Evolutionary conservation across 1,140 invertebrate genomes (phyloP).

Genomic region (Drosophila sechellia): DNA sequence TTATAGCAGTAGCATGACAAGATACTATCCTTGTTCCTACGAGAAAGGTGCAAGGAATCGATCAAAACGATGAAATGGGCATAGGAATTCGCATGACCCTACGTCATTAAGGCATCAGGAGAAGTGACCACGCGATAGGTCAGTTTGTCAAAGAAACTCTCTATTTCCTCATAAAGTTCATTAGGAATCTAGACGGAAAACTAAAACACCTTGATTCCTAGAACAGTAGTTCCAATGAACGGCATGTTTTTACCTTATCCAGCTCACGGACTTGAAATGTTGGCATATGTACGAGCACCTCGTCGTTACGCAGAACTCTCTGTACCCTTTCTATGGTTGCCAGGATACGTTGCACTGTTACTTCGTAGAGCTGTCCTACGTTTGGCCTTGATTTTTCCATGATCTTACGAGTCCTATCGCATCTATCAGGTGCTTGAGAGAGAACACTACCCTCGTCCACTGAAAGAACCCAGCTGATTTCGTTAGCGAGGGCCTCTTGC

Average conservation of each 20-base stretch:
- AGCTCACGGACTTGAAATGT: constrained; percentile 19
- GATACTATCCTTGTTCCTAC: constrained; percentile 37
- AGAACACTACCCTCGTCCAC: constrained; percentile 55
- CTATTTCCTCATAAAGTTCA: constrained; percentile 43
- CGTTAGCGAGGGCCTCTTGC: background rate
- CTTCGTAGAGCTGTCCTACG: constrained; percentile 54
- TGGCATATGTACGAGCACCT: constrained; percentile 21
- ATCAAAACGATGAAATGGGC: too few relatives aligned
- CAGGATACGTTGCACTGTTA: constrained; percentile 30
- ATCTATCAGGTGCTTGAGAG: constrained; percentile 21
- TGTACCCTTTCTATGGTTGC: constrained; percentile 25
- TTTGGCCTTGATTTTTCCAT: constrained; percentile 32
- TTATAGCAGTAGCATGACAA: constrained; percentile 55
- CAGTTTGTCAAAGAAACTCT: constrained; percentile 57
- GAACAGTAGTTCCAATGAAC: background rate
- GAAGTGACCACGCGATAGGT: constrained; percentile 64
- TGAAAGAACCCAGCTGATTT: constrained; percentile 48
- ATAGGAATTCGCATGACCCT: constrained; percentile 8
- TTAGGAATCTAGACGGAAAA: constrained; percentile 23
- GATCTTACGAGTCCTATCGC: constrained; percentile 36
- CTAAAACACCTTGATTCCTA: background rate
- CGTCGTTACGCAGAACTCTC: constrained; percentile 20
- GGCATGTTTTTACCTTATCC: background rate
- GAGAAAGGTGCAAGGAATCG: background rate
- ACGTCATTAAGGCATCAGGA: constrained; percentile 62